Evolutionary conservation across 2,888 invertebrate genomes (phyloP), one percentile per base, ranked within the genome.

Genomic region (Drosophila buzzatii): DNA sequence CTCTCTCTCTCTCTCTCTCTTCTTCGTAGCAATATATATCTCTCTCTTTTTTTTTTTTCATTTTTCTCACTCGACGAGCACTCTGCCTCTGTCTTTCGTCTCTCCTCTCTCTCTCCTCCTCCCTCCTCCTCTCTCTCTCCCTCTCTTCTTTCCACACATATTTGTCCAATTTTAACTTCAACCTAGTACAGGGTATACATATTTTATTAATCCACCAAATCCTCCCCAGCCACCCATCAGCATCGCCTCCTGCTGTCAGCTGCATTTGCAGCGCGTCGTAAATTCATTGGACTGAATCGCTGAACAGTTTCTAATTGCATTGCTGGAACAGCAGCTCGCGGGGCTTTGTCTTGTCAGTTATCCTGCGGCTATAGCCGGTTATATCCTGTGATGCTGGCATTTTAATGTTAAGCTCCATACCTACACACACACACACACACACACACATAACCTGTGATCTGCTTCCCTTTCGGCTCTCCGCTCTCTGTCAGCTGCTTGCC

Each of bases 351-450:
- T 44, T 65, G 73, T 63, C 79, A 69, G 64, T 79, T 71, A 62
- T 60, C 51, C 55, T 64, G 72, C 52, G 39, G 61, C 52, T 42
- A 39, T 62, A 31, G 75, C 66, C 63, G 57, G 55, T 51, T 73
- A 59, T 68, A 65, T 76, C 78, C 62, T 73, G 78, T 64, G 61
- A 69, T 55, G 68, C 63, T 78, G 76, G 73, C 76, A 76, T 76
- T 73, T 73, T 73, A 73, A 78, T 73, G 78, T 59, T 63, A 71
- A 47, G 59, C 49, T 37, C 27, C 58, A 12, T 23, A 49, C 49
- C 49, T 7, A n/a, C 31, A n/a, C 49, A 49, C 49, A 49, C 49
- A 31, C 31, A 31, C 47, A 31, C 27, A 27, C n/a, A 31, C n/a
- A 35, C 35, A n/a, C n/a, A n/a, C n/a, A n/a, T n/a, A 20, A n/a